Conservation (phyloP, 2,888 invertebrate genomes). For the Flexamia atlantica region DNA sequence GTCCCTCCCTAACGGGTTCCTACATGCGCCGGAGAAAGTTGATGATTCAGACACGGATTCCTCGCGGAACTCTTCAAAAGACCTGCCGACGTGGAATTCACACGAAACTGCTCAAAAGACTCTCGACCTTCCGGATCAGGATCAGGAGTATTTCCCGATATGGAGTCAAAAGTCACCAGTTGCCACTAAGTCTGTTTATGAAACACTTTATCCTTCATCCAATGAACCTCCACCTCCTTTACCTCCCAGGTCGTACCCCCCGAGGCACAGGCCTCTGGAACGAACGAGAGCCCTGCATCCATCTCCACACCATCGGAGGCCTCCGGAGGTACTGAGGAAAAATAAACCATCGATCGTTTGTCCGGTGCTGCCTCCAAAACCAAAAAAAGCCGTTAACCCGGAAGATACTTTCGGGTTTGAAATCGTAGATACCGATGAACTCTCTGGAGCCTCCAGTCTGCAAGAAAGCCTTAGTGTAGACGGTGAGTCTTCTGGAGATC, state of each 20-base stretch:
- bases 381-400: conserved; percentile 74
- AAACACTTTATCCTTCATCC: conserved; percentile 71
- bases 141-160: conserved; percentile 82
- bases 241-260: conserved; percentile 77
- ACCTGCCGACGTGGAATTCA: conserved; percentile 78
- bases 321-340: conserved; percentile 83
- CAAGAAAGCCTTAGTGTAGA: conserved; percentile 65
- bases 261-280: conserved; percentile 86
- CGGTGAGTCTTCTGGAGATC: conserved; percentile 37
- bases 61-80: conserved; percentile 74
- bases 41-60: conserved; percentile 69
- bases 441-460: conserved; percentile 71
- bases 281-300: conserved; percentile 78
- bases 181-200: conserved; percentile 69
- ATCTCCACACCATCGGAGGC: conserved; percentile 74
- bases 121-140: conserved; percentile 76
- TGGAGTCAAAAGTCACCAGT: conserved; percentile 75
- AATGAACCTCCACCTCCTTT: conserved; percentile 79
- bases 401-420: conserved; percentile 92
- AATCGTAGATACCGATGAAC: conserved; percentile 90
- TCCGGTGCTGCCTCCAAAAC: conserved; percentile 71
- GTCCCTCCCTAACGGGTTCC: conserved; percentile 67
- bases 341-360: conserved; percentile 78
- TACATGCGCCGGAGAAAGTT: conserved; percentile 59
- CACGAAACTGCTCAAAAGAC: conserved; percentile 74